Percentiles rank a stretch among this genome's conserved stretches.
Evolutionary conservation across 2,888 invertebrate species (phyloP).

Genomic region (Dorcus parallelipipedus): DNA sequence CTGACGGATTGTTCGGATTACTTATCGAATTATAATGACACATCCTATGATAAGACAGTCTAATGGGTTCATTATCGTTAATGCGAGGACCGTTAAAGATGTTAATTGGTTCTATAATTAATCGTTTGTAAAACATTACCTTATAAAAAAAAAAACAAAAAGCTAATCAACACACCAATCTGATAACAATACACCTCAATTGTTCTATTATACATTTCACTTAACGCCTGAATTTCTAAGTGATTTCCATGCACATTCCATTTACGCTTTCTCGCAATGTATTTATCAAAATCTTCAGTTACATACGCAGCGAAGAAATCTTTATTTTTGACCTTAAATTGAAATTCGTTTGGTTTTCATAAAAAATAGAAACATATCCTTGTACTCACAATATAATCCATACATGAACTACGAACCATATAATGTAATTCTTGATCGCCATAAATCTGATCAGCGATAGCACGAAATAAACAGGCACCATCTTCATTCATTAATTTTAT

Average conservation of each 20-base stretch:
- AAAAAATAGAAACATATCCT: neutral
- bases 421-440: slow-evolving; percentile 89
- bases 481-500: slow-evolving; percentile 84
- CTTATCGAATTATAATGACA: slow-evolving; percentile 87
- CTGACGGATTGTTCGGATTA: slow-evolving; percentile 76
- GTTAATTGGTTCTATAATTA: slow-evolving; percentile 72
- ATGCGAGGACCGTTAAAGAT: slow-evolving; percentile 77
- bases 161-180: slow-evolving; percentile 51
- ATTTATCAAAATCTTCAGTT: slow-evolving; percentile 83
- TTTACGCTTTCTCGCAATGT: slow-evolving; percentile 75
- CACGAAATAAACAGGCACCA: slow-evolving; percentile 84
- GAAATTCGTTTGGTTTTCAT: neutral
- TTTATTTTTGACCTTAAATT: slow-evolving; percentile 70
- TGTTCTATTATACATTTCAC: slow-evolving; percentile 83
- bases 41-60: slow-evolving; percentile 82
- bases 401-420: slow-evolving; percentile 76
- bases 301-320: slow-evolving; percentile 87
- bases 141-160: neutral
- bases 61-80: slow-evolving; percentile 73
- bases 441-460: slow-evolving; percentile 85
- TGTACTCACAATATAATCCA: slow-evolving; percentile 80
- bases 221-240: slow-evolving; percentile 86
- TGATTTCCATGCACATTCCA: slow-evolving; percentile 85
- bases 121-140: neutral
- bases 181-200: slow-evolving; percentile 83